Conservation (phyloP, 2,113 vertebrate species). For the Nasalis larvatus region DNA sequence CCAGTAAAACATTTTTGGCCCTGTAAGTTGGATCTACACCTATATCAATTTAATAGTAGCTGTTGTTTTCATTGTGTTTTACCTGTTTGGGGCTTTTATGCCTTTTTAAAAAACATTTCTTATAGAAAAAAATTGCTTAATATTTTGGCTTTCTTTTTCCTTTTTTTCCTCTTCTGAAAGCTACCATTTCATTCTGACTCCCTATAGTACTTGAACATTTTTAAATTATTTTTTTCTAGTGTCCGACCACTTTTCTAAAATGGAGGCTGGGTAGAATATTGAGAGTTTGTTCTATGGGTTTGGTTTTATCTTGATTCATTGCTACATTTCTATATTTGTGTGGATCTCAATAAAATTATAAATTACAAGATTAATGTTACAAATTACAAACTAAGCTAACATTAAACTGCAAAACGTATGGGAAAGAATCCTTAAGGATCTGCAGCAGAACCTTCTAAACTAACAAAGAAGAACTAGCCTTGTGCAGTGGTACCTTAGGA, state of each 20-base stretch:
- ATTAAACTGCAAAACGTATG: not conserved
- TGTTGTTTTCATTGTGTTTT: not conserved
- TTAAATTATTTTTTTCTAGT: not conserved
- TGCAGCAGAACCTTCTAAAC: not conserved
- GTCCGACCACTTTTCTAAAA: not conserved
- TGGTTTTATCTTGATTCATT: not conserved
- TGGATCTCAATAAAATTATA: not conserved
- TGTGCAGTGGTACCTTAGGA: too few species aligned
- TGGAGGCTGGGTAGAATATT: not conserved
- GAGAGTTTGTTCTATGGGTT: not conserved
- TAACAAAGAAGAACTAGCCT: not conserved
- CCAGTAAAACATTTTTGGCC: not conserved
- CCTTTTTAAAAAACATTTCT: not conserved
- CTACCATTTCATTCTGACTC: not conserved
- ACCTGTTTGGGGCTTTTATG: not conserved
- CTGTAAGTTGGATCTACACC: not conserved
- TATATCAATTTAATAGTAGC: not conserved
- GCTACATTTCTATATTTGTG: not conserved
- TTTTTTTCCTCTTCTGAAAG: not conserved
- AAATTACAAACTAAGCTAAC: not conserved
- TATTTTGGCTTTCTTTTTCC: not conserved
- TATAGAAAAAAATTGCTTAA: not conserved
- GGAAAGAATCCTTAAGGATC: not conserved
- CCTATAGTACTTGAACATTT: not conserved
- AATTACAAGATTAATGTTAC: not conserved